Evolutionary conservation across 2,113 vertebrate species (phyloP).

Genomic region (Onychorhynchus coronatus): DNA sequence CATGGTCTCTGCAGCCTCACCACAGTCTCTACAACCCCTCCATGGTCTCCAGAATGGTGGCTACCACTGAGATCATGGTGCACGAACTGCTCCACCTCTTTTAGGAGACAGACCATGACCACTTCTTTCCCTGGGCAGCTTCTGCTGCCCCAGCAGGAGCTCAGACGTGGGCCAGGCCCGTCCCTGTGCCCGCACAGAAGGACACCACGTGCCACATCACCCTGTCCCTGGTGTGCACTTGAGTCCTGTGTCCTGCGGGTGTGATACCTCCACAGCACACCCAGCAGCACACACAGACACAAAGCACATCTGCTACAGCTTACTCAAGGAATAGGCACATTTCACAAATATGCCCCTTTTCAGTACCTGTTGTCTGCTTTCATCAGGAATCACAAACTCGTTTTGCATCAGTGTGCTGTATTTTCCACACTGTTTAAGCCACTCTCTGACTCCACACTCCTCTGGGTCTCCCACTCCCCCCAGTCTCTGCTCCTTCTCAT

Average conservation of each 20-base stretch:
- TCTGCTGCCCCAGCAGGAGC: neutral
- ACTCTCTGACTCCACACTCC: neutral
- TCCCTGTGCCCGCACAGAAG: neutral
- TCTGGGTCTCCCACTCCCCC: neutral
- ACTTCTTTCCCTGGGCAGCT: neutral
- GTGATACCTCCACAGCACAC: neutral
- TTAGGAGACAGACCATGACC: neutral
- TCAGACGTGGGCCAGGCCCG: accelerated
- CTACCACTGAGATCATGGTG: neutral
- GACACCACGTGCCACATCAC: accelerated
- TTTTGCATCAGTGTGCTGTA: neutral
- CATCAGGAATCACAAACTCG: neutral
- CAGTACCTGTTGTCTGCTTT: neutral
- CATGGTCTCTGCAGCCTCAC: neutral
- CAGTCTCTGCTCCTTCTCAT: neutral
- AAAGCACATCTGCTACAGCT: accelerated
- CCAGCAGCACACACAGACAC: accelerated
- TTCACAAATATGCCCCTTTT: neutral
- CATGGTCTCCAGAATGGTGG: no score
- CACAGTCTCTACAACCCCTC: neutral
- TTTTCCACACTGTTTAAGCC: neutral
- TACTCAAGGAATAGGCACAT: accelerated
- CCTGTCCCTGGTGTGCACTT: accelerated
- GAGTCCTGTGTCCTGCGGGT: neutral
- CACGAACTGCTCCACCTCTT: neutral